Evolutionary conservation across 1,140 invertebrate genomes (phyloP), one percentile per base, ranked within the genome.

Genomic region (Eciton burchellii): DNA sequence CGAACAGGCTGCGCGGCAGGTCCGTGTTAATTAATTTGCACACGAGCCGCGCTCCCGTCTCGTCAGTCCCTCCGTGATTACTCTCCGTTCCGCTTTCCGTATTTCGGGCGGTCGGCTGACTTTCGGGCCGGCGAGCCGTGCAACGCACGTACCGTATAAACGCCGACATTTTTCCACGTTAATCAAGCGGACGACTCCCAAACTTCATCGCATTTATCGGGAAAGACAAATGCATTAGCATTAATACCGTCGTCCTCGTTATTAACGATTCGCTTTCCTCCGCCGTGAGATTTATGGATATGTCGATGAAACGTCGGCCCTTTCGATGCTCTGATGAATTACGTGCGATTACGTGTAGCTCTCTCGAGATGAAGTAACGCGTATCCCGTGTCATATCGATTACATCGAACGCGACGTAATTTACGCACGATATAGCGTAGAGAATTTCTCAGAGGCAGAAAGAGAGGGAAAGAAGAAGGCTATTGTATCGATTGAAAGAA

Each of bases 11-110:
- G 74, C 19, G 21, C 59, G 43, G 35, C 35, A 65, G 71, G 54
- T 45, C 66, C 60, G 59, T 71, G 86, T 87, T 87, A 87, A 87
- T 87, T 87, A 87, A 88, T 88, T 82, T 68, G 56, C 66, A 35
- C 74, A 35, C 74, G 41, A 56, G 0, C 1, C 52, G 49, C 26
- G 29, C 66, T 60, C 57, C 35, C 63, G 49, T 57, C 54, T 49
- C 60, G 47, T 1, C 47, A 16, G 21, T 26, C 24, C 76, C 47
- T 68, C 68, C 35, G 43, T 49, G 47, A 68, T 68, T 68, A 49
- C 35, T 77, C n/a, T 49, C 26, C 54, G 49, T 62, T 1, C n/a
- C 26, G 24, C 21, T 24, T 14, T 72, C n/a, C 73, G 65, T 76
- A 77, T 81, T 84, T 45, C n/a, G 47, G 57, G 16, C 47, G 35